Evolutionary conservation across 2,888 invertebrate species (phyloP).

Genomic region (Trachelus tabidus): DNA sequence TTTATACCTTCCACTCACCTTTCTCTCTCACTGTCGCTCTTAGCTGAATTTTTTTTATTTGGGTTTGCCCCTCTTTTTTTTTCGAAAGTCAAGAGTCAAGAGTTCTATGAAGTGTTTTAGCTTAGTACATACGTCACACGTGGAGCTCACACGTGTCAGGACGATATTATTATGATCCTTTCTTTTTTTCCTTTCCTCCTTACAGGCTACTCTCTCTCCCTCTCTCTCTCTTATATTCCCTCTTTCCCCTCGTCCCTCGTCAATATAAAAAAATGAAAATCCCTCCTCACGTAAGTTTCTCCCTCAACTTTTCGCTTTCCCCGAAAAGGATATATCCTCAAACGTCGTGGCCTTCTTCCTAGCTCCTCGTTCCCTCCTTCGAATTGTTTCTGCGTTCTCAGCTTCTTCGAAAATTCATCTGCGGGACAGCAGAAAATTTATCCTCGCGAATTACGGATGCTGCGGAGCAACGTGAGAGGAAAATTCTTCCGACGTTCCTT

Average conservation of each 20-base stretch:
- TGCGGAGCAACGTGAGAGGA: not conserved
- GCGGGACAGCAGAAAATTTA: not conserved
- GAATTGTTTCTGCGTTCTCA: conserved; percentile 22
- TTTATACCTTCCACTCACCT: conserved; percentile 23
- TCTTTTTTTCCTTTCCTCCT: conserved; percentile 1
- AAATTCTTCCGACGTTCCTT: not conserved
- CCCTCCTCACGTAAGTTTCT: conserved; percentile 15
- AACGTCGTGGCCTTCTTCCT: not conserved
- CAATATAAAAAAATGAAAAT: conserved; percentile 46
- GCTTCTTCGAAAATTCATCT: not conserved
- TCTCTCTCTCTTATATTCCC: not conserved
- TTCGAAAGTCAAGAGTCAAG: conserved; percentile 26
- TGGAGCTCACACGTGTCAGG: conserved; percentile 37
- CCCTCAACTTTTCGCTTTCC: not conserved
- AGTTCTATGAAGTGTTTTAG: conserved; percentile 24
- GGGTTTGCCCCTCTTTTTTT: conserved; percentile 9
- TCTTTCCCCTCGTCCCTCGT: conserved; percentile 13
- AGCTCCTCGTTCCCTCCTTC: conserved; percentile 17
- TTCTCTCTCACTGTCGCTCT: conserved; percentile 6
- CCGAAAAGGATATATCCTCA: not conserved
- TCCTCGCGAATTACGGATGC: not conserved
- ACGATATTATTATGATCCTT: conserved; percentile 20
- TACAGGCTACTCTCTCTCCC: not conserved
- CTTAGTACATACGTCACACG: conserved; percentile 34
- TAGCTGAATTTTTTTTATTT: conserved; percentile 17